Conservation (phyloP, 2,797 vertebrate genomes). For the Takifugu ocellatus region DNA sequence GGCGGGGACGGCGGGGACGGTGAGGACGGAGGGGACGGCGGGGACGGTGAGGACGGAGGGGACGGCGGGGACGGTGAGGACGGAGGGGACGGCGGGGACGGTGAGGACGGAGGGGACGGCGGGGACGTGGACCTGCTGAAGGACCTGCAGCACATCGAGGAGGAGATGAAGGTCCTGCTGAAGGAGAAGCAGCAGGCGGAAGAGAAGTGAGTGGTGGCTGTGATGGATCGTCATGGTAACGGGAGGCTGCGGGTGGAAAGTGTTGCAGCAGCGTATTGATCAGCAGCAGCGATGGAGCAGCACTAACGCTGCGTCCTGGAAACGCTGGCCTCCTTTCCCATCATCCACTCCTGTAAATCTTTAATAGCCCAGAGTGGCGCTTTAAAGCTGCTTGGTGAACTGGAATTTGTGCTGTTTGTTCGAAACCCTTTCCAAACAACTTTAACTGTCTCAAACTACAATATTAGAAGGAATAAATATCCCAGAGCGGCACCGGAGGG, state of each 20-base stretch:
- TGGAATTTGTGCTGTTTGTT: no score
- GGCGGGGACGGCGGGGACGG: no score
- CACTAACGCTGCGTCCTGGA: constrained; percentile 44
- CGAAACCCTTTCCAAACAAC: no score
- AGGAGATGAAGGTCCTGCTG: constrained; percentile 87
- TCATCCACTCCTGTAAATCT: not conserved
- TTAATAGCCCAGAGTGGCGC: no score
- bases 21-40: no score
- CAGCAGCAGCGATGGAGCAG: constrained; percentile 39
- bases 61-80: no score
- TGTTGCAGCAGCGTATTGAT: constrained; percentile 63
- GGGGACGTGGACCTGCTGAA: constrained; percentile 75
- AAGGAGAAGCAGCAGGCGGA: constrained; percentile 89
- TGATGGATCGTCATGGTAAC: not conserved
- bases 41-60: no score
- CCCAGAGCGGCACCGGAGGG: no score
- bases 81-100: no score
- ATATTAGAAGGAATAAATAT: no score
- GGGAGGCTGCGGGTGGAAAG: constrained; percentile 54
- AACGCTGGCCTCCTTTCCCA: constrained; percentile 13
- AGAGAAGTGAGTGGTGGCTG: constrained; percentile 76
- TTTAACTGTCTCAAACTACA: no score
- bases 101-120: constrained; percentile 7
- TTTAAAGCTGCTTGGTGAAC: no score
- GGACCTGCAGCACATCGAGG: constrained; percentile 87